These are phyloP conservation scores for Sepiola atlantica DNA, from an alignment of 2,888 invertebrate species.

Conservation along the genomic window DNA sequence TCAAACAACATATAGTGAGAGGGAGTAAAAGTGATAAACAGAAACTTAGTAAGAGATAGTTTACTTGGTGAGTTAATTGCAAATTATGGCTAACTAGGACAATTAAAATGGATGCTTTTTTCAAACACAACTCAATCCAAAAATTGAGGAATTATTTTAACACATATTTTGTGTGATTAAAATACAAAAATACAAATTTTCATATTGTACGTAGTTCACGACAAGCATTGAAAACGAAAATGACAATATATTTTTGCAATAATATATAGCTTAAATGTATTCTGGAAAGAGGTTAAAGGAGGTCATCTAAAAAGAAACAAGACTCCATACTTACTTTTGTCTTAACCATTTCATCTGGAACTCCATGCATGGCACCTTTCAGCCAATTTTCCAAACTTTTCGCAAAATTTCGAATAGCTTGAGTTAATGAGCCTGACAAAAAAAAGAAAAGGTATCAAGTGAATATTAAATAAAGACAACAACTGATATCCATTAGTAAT, in stretches of 20 bases:
- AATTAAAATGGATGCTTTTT: no score
- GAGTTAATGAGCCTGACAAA: conserved; percentile 85
- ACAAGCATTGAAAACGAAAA: neutral
- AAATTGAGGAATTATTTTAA: no score
- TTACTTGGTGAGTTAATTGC: no score
- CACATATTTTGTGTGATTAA: no score
- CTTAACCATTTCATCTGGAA: conserved; percentile 86
- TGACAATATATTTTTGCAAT: neutral
- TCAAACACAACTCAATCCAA: no score
- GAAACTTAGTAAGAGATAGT: no score
- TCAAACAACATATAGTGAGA: no score
- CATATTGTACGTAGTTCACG: neutral
- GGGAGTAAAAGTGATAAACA: no score
- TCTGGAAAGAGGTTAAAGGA: neutral
- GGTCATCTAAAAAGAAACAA: neutral
- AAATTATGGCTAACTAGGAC: no score
- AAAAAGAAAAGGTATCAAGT: conserved; percentile 45
- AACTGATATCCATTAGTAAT: neutral
- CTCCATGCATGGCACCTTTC: conserved; percentile 86
- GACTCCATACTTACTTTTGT: conserved; percentile 81
- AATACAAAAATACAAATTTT: neutral
- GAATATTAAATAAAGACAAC: neutral
- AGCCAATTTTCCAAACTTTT: conserved; percentile 92
- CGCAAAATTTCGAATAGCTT: conserved; percentile 92
- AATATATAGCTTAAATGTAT: neutral